phyloP scores from a whole-genome alignment of 2,797 vertebrate genomes.

The Hipposideros larvatus region DNA sequence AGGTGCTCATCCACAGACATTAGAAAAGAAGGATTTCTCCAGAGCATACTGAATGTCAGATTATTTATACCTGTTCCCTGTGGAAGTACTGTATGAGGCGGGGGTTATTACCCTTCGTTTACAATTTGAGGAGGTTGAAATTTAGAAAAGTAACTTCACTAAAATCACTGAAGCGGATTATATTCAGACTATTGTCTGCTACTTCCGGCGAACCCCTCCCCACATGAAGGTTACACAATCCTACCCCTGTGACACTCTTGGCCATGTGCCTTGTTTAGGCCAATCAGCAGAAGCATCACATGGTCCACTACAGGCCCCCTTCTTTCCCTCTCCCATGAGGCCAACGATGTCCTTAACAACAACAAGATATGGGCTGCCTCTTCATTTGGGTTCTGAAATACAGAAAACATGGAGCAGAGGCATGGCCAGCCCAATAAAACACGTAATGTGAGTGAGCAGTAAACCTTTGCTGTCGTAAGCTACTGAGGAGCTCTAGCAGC shows the following conservation, averaged over 20 bases:
- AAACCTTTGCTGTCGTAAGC: neutral
- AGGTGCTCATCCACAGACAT: neutral
- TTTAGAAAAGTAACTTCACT: slow-evolving; percentile 29
- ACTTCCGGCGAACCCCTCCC: neutral
- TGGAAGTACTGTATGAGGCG: neutral
- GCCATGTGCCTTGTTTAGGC: neutral
- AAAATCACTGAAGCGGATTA: neutral
- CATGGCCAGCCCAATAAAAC: neutral
- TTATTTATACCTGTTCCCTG: slow-evolving; percentile 22
- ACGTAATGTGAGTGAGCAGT: neutral
- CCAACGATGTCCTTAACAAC: neutral
- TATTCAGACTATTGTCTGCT: neutral
- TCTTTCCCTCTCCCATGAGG: neutral
- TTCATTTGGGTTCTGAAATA: neutral
- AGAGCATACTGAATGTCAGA: neutral
- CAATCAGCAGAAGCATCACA: neutral
- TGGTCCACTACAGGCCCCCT: neutral
- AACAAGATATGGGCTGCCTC: neutral
- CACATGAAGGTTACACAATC: neutral
- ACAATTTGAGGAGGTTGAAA: neutral
- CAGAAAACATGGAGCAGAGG: neutral
- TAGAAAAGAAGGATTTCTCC: neutral
- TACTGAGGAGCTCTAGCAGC: neutral
- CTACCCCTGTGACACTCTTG: neutral
- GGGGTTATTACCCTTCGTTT: neutral